Evolutionary conservation across 2,797 vertebrate genomes (phyloP).

Genomic region (Tamandua tetradactyla): DNA sequence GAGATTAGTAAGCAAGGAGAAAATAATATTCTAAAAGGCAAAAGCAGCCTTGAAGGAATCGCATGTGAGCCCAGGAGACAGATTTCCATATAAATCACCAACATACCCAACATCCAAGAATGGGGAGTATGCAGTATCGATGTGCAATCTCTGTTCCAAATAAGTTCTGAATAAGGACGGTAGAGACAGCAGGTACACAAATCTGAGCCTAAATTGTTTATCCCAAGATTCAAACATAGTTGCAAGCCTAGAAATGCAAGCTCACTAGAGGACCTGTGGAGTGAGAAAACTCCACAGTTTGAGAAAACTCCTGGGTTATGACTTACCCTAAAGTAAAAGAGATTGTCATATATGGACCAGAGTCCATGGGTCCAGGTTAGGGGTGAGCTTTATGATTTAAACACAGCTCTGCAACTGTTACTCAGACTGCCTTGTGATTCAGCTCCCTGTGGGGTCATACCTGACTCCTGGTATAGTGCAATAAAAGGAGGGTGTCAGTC

Average conservation of each 20-base stretch:
- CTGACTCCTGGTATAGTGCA: not conserved
- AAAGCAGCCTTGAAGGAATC: not conserved
- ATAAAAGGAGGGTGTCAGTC: slow-evolving; percentile 8
- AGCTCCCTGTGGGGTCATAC: not conserved
- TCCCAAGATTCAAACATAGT: not conserved
- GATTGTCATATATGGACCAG: not conserved
- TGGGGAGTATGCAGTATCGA: not conserved
- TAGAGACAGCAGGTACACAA: not conserved
- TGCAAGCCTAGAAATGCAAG: not conserved
- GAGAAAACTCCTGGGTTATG: not conserved
- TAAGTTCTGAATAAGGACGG: not conserved
- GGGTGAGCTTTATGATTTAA: too few relatives aligned
- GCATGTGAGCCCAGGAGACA: not conserved
- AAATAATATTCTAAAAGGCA: not conserved
- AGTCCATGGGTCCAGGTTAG: not conserved
- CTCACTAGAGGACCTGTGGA: not conserved
- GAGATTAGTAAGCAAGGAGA: not conserved
- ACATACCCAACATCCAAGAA: not conserved
- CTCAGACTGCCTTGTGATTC: not conserved
- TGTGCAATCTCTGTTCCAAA: not conserved
- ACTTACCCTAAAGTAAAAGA: not conserved
- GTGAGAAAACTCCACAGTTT: too few relatives aligned
- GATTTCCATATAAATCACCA: not conserved
- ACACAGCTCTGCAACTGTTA: not conserved
- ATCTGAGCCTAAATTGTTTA: not conserved